phyloP scores from a whole-genome alignment of 2,888 invertebrate species.

The Caenorhabditis becei region DNA sequence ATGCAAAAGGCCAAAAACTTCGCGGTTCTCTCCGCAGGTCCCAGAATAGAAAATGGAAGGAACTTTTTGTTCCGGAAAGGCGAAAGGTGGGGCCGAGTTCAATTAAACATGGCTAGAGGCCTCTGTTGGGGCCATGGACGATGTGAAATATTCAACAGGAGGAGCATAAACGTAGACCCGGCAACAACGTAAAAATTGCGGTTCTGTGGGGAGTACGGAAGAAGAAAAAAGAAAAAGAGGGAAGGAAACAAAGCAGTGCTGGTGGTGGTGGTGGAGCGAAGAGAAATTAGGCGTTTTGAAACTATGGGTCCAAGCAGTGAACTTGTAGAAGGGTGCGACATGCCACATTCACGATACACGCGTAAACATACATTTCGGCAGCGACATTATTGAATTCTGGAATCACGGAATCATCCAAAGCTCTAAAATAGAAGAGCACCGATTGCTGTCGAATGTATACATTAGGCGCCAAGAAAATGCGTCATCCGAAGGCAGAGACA shows the following conservation, averaged over 20 bases:
- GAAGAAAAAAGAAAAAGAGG: slow-evolving; percentile 18
- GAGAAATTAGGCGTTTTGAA: slow-evolving; percentile 31
- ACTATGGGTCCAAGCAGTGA: slow-evolving; percentile 11
- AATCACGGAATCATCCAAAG: slow-evolving; percentile 54
- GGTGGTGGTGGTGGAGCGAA: slow-evolving; percentile 16
- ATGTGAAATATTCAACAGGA: slow-evolving; percentile 24
- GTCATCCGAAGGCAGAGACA: slow-evolving; percentile 34
- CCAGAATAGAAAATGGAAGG: slow-evolving; percentile 2
- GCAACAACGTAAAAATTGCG: slow-evolving; percentile 26
- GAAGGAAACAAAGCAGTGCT: slow-evolving; percentile 38
- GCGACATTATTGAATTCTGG: slow-evolving; percentile 61
- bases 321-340: slow-evolving; percentile 24
- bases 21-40: neutral
- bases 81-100: neutral
- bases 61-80: neutral
- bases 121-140: no score
- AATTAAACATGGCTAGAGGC: slow-evolving; percentile 4
- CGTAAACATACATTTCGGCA: slow-evolving; percentile 61
- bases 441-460: slow-evolving; percentile 21
- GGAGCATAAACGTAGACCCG: slow-evolving; percentile 25
- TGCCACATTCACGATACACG: slow-evolving; percentile 14
- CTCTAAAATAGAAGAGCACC: slow-evolving; percentile 52
- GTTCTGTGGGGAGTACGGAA: slow-evolving; percentile 16
- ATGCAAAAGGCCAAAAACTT: neutral
- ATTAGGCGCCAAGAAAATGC: slow-evolving; percentile 38